Evolutionary conservation across 2,797 vertebrate genomes (phyloP).

Genomic region (Lagodon rhomboides): DNA sequence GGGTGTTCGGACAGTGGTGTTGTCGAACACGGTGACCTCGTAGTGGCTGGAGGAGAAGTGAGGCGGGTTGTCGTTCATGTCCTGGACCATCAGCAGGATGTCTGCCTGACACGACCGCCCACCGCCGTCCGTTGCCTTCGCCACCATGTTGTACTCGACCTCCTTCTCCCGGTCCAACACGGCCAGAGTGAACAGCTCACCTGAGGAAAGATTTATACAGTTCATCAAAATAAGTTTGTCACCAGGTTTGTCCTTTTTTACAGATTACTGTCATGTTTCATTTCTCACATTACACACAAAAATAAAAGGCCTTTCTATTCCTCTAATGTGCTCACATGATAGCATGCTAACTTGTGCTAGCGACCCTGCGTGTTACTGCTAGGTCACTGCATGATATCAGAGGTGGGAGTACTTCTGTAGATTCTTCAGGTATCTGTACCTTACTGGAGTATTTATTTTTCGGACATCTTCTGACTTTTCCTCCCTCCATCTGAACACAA

Average conservation of each 20-base stretch:
- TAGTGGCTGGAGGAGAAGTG: constrained; percentile 92
- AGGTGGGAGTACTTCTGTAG: too few species aligned
- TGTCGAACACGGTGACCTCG: constrained; percentile 94
- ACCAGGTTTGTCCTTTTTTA: background rate
- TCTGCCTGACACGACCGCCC: constrained; percentile 95
- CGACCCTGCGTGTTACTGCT: background rate
- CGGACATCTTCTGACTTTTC: too few species aligned
- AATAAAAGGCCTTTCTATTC: background rate
- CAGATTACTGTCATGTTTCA: too few species aligned
- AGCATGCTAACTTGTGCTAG: background rate
- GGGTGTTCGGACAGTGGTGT: constrained; percentile 94
- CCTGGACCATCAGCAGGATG: constrained; percentile 88
- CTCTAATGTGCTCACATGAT: background rate
- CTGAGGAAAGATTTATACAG: constrained; percentile 70
- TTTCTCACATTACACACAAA: background rate
- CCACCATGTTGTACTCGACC: constrained; percentile 87
- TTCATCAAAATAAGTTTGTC: background rate
- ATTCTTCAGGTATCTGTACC: too few species aligned
- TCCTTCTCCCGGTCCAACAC: constrained; percentile 91
- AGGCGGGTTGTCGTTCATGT: constrained; percentile 95
- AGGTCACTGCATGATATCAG: too few species aligned
- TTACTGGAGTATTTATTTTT: too few species aligned
- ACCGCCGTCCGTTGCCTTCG: constrained; percentile 94
- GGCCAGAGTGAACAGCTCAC: constrained; percentile 91
- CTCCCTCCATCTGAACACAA: too few species aligned